Conservation (phyloP, 2,888 invertebrate genomes). For the Ophion ellenae region DNA sequence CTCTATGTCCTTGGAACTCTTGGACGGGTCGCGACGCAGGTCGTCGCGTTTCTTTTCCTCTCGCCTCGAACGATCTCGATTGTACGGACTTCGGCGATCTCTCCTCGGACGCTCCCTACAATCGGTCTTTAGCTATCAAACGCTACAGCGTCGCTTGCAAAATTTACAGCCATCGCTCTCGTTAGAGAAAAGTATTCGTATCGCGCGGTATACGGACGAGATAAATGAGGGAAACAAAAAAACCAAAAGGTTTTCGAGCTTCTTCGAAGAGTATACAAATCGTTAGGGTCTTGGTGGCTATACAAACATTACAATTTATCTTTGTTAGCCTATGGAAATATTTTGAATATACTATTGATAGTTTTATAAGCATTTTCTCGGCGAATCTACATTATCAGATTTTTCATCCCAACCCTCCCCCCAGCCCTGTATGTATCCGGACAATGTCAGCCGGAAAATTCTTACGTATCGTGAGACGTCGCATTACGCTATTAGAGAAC, state of each 20-base stretch:
- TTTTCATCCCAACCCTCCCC: neutral
- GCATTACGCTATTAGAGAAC: neutral
- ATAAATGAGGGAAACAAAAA: neutral
- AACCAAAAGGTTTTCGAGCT: neutral
- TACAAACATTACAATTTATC: neutral
- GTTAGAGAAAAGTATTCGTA: neutral
- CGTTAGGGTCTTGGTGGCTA: neutral
- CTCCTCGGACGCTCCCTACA: constrained; percentile 77
- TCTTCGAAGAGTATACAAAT: neutral
- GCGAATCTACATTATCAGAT: neutral
- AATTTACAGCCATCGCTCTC: neutral
- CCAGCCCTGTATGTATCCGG: neutral
- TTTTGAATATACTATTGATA: neutral
- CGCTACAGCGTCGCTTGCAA: neutral
- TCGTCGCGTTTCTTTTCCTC: constrained; percentile 78
- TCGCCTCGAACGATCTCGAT: constrained; percentile 71
- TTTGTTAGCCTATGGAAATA: neutral
- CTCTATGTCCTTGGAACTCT: constrained; percentile 82
- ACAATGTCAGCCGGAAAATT: neutral
- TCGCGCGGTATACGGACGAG: neutral
- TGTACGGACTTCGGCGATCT: constrained; percentile 69
- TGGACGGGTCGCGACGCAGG: constrained; percentile 79
- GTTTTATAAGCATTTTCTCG: neutral
- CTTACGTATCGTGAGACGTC: constrained; percentile 2
- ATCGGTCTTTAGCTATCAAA: constrained; percentile 70